These are phyloP conservation scores for Martes flavigula DNA, from an alignment of 2,797 vertebrate genomes.

Conservation along the genomic window DNA sequence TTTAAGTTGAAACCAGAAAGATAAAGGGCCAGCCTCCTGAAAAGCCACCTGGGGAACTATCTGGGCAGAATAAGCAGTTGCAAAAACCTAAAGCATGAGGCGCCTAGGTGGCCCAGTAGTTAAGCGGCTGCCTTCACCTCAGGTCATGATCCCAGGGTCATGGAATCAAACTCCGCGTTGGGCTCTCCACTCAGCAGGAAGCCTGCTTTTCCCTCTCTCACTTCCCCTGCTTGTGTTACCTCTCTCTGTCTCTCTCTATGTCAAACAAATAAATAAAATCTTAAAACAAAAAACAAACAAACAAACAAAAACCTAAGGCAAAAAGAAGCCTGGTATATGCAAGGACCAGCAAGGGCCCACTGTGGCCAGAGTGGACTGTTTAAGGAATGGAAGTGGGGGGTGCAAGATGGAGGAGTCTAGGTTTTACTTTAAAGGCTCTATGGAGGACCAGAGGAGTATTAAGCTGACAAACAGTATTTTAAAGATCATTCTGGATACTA, in stretches of 20 bases:
- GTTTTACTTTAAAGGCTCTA: background rate
- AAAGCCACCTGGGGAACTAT: background rate
- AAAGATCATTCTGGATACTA: background rate
- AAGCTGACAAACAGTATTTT: background rate
- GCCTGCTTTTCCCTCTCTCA: too few species aligned
- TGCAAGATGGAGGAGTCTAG: background rate
- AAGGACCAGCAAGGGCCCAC: background rate
- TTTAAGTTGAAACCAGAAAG: background rate
- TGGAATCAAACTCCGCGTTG: too few species aligned
- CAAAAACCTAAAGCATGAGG: background rate
- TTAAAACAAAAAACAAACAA: too few species aligned
- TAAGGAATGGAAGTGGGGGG: background rate
- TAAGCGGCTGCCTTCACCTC: too few species aligned
- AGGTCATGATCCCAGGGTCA: too few species aligned
- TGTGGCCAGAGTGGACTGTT: background rate
- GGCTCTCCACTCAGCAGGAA: too few species aligned
- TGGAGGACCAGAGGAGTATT: background rate
- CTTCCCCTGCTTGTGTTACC: too few species aligned
- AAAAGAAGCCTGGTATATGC: background rate
- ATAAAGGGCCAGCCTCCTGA: background rate
- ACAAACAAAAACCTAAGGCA: too few species aligned
- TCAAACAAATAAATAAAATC: too few species aligned
- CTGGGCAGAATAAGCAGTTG: background rate
- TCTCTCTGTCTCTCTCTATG: too few species aligned
- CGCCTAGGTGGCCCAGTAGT: too few species aligned